phyloP scores from a whole-genome alignment of 2,888 invertebrate genomes.

The Chrysolina americana region DNA sequence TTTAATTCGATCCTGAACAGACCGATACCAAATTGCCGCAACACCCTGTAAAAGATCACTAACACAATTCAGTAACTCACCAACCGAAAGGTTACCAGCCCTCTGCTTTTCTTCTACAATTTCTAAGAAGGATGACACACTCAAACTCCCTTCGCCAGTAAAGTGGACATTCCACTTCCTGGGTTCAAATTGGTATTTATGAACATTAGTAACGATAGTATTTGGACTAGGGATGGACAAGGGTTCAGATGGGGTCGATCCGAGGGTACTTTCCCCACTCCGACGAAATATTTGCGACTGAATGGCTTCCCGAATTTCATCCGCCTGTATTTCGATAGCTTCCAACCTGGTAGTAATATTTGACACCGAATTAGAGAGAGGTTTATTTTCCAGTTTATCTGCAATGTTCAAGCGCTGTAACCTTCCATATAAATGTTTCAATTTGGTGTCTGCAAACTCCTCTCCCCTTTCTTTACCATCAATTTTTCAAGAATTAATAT shows the following conservation, averaged over 20 bases:
- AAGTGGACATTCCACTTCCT: too few relatives aligned
- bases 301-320: slow-evolving; percentile 8
- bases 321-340: background rate
- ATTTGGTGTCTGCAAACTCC: background rate
- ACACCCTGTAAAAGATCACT: too few relatives aligned
- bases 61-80: background rate
- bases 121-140: too few relatives aligned
- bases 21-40: too few relatives aligned
- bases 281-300: background rate
- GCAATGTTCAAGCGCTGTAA: background rate
- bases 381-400: background rate
- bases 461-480: background rate
- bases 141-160: too few relatives aligned
- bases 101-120: too few relatives aligned
- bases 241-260: too few relatives aligned
- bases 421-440: slow-evolving; percentile 16
- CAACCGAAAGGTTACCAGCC: background rate
- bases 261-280: background rate
- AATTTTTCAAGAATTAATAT: slow-evolving; percentile 5
- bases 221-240: too few relatives aligned
- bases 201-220: too few relatives aligned
- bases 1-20: too few relatives aligned
- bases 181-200: too few relatives aligned
- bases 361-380: background rate
- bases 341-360: slow-evolving; percentile 1